Base-by-base conservation (phyloP, 1,140 invertebrate species). In the Pararge aegeria region DNA sequence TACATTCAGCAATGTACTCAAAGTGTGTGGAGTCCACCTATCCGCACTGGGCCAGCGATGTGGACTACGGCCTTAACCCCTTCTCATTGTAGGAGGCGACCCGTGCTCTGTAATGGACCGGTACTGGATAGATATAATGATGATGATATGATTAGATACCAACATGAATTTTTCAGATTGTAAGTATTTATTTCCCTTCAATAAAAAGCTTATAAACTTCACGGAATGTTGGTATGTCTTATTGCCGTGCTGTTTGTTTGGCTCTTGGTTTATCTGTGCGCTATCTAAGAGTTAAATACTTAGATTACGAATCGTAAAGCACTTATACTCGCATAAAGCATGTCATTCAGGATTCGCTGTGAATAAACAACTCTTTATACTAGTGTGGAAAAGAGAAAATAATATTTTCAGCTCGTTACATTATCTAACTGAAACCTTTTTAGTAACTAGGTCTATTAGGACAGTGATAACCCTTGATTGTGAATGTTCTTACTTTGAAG, bases 301-400 rank as follows among this genome's bases (percentile, higher is more conserved):
- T 40, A 58, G 68, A 76, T 79, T 73, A 78, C 4, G 27, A 59
- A 55, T 64, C 46, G 65, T 77, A 72, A 73, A 77, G 70, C 51
- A 55, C 66, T 75, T 65, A 66, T 57, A 64, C 48, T 69, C 34
- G 66, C 51, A 59, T 53, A 59, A 58, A 54, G 40, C 30, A 37
- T 55, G 51, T 53, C 49, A 58, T 20, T 50, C 42, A 12, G 7
- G 42, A 46, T 21, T 15, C 18, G 30, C 19, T 24, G 44, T 57
- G 30, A 21, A 49, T 7, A 20, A 15, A 20, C 16, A 46, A 46
- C 42, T 18, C 10, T 19, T 20, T 46, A 24, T 46, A 34, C 30
- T 37, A 38, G 20, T 57, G n/a, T 27, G 37, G 13, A 55, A 55
- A 44, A 53, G 30, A 34, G 30, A 34, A 34, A 34, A 34, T 46